phyloP scores from a whole-genome alignment of 2,113 vertebrate species.

The Pagrus major region DNA sequence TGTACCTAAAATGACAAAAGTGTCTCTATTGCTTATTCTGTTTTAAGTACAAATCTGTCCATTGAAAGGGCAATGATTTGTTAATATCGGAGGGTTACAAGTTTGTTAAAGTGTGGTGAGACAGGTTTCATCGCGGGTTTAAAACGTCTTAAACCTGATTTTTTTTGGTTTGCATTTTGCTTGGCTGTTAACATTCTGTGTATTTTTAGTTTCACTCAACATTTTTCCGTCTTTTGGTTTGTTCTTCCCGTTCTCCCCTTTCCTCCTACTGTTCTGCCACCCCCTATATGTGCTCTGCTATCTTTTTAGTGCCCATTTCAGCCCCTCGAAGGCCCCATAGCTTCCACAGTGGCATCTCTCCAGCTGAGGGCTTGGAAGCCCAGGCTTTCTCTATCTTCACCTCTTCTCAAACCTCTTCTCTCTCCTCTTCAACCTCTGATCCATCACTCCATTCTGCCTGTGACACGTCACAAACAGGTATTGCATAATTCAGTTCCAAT shows the following conservation, averaged over 20 bases:
- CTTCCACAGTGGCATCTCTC: slow-evolving; percentile 61
- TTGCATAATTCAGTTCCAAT: neutral
- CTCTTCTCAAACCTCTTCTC: slow-evolving; percentile 47
- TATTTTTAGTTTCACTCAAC: neutral
- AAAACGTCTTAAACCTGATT: neutral
- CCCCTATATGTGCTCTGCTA: slow-evolving; percentile 7
- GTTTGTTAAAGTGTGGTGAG: neutral
- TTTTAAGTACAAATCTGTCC: neutral
- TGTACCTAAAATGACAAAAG: neutral
- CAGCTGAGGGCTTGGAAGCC: slow-evolving; percentile 52
- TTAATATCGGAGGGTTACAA: neutral
- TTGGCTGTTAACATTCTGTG: neutral
- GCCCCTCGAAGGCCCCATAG: slow-evolving; percentile 68
- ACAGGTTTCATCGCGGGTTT: neutral
- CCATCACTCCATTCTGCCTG: slow-evolving; percentile 32
- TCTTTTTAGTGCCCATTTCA: slow-evolving; percentile 45
- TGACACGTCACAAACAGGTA: slow-evolving; percentile 68
- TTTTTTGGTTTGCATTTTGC: neutral
- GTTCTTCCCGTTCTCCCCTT: neutral
- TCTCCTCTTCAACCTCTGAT: slow-evolving; percentile 42
- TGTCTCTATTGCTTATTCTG: neutral
- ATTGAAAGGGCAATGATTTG: neutral
- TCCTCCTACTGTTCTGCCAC: slow-evolving; percentile 1
- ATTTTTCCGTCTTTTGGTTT: slow-evolving; percentile 8
- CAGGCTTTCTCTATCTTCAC: slow-evolving; percentile 33